A percentile compares a stretch with the other conserved stretches of the same genome.
Evolutionary conservation across 37 sponge, comb jelly and placozoan genomes (phyloP).

Genomic region (Aphrocallistes beatrix): DNA sequence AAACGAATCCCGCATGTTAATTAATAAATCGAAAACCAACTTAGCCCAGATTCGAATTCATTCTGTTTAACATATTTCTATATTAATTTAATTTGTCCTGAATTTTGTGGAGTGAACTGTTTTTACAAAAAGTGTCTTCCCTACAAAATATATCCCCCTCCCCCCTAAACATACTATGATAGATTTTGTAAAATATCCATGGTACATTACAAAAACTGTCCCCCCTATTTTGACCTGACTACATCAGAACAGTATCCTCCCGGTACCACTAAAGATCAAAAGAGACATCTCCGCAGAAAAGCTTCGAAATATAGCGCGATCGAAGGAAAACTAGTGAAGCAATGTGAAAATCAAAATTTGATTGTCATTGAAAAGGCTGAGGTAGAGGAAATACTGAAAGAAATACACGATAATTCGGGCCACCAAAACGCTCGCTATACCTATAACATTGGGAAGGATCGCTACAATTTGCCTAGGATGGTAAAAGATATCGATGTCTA

Average conservation of each 20-base stretch:
- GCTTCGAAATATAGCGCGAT: not conserved
- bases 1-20: no score
- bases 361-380: not conserved
- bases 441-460: not conserved
- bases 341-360: not conserved
- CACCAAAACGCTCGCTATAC: not conserved
- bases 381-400: not conserved
- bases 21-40: no score
- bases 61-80: no score
- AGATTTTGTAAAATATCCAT: no score
- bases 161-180: no score
- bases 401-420: not conserved
- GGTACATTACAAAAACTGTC: no score
- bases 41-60: no score
- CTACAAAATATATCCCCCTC: no score
- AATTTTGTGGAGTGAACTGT: no score
- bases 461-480: not conserved
- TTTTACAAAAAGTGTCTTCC: no score
- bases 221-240: no score
- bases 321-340: not conserved
- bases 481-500: not conserved
- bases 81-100: no score
- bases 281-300: not conserved
- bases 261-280: not conserved
- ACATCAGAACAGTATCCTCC: not conserved